phyloP scores from a whole-genome alignment of 2,888 invertebrate species.

The Pterostichus niger region DNA sequence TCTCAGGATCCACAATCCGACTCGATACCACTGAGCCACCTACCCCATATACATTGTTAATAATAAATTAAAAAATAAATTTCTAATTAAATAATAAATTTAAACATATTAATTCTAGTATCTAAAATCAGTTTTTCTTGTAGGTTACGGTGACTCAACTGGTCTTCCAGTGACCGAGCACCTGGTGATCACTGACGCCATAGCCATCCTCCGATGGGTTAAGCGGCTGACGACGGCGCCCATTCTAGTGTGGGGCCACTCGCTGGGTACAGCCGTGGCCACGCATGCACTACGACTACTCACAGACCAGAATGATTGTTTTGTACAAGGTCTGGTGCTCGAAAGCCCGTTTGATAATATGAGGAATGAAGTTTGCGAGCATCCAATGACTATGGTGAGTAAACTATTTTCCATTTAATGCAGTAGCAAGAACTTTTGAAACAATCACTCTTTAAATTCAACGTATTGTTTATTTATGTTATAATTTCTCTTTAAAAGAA shows the following conservation, averaged over 20 bases:
- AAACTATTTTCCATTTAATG: neutral
- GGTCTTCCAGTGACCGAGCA: slow-evolving; percentile 85
- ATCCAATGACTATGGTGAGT: slow-evolving; percentile 87
- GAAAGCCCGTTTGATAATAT: slow-evolving; percentile 97
- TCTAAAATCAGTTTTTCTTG: slow-evolving; percentile 46
- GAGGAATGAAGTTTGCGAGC: slow-evolving; percentile 90
- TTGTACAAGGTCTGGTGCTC: slow-evolving; percentile 87
- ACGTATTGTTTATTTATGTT: too few species aligned
- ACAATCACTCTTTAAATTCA: too few species aligned
- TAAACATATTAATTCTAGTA: too few species aligned
- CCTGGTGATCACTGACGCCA: slow-evolving; percentile 91
- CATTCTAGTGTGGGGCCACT: slow-evolving; percentile 97
- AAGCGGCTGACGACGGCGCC: slow-evolving; percentile 79
- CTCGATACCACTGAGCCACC: too few species aligned
- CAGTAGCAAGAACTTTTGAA: neutral
- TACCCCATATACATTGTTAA: too few species aligned
- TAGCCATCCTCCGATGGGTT: slow-evolving; percentile 89
- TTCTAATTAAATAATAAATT: too few species aligned
- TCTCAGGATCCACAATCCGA: too few species aligned
- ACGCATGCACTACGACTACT: slow-evolving; percentile 82
- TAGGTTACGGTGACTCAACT: slow-evolving; percentile 90
- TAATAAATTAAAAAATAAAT: too few species aligned
- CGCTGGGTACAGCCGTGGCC: slow-evolving; percentile 89
- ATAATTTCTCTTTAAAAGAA: too few species aligned
- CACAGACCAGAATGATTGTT: slow-evolving; percentile 79